Base-by-base conservation (phyloP, 2,113 vertebrate species). In the Lophius piscatorius region DNA sequence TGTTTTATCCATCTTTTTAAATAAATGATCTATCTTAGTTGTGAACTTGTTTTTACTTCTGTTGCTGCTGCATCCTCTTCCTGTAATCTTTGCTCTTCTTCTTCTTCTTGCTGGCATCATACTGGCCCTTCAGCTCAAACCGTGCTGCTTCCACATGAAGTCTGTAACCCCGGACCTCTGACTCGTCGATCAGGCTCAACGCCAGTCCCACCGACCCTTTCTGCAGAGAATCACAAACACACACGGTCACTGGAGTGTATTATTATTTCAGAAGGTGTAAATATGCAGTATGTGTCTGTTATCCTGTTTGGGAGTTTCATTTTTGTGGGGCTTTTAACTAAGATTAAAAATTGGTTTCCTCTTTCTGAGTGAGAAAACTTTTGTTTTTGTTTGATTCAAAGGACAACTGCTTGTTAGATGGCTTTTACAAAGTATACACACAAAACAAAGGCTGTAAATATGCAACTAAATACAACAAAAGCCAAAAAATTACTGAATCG, bases 41-140 rank as follows among this genome's bases (percentile, higher is more conserved):
- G n/a, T n/a, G n/a, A n/a, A n/a, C n/a, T n/a, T n/a, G n/a, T n/a
- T n/a, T 88, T 39, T 90, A 98, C 97, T 96, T 98, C 79, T 98
- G 95, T 69, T 98, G 97, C 76, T 90, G 85, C 58, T 94, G 94
- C 35, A 98, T 22, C 63, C 90, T 97, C 89, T 98, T 98, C 86
- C 82, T 94, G 70, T 98, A 95, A 52, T 99, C 97, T 89, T 96
- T 98, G 85, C 48, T 94, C 76, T 97, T 97, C 88, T 98, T 98
- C 84, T 91, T 98, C 89, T 98, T 98, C 78, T 95, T 98, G 82
- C 89, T 95, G 81, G 95, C 94, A 24, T 98, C 97, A 11, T 97
- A 99, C 66, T 94, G 87, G 35, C 96, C 97, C 84, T 98, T 98
- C 21, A 98, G 90, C 55, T 98, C 93, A 77, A 98, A 98, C 49